Evolutionary conservation across 2,888 invertebrate genomes (phyloP), one percentile per base, ranked within the genome.

Genomic region (Drosophila atripex): DNA sequence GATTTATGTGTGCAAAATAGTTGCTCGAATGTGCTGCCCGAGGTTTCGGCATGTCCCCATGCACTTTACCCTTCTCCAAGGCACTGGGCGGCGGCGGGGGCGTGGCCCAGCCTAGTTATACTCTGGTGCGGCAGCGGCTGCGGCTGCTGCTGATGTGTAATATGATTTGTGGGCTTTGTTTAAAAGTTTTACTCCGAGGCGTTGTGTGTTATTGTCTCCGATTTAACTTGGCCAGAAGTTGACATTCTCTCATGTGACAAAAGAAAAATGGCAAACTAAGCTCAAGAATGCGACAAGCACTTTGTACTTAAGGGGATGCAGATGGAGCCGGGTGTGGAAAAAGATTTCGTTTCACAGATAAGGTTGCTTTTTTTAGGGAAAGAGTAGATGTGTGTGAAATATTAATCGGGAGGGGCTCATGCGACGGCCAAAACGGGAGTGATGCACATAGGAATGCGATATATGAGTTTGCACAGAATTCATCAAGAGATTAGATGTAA

Each of bases 1-100:
- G 76, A 83, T 83, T 84, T 83, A 83, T 83, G 82, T 78, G 82
- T 79, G 84, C 79, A 82, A 84, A 84, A 70, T 79, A 80, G 75
- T 84, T 71, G 43, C 68, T 50, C 18, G 68, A 66, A 53, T 59
- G 59, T 59, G 43, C 45, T 51, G 30, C 18, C 30, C 16, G 47
- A 45, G 52, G 50, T 38, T 39, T 52, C 39, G 47, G 38, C 38
- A 21, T 64, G 64, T 50, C 50, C 49, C 66, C 45, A 51, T 58
- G 51, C 50, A 53, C 61, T 61, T 65, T 65, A 57, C 57, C 66
- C 66, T 51, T 50, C 25, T n/a, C 53, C 30, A 61, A 54, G 66
- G 43, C 53, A 25, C 35, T 53, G 49, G 49, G 28, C 16, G 11
- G 39, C 41, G 32, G 25, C 25, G 39, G 28, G 28, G 32, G 63